Percentiles rank a stretch among this genome's conserved stretches.
These are phyloP conservation scores for Bagarius yarrelli DNA, from an alignment of 2,113 vertebrate genomes.

Conservation along the genomic window DNA sequence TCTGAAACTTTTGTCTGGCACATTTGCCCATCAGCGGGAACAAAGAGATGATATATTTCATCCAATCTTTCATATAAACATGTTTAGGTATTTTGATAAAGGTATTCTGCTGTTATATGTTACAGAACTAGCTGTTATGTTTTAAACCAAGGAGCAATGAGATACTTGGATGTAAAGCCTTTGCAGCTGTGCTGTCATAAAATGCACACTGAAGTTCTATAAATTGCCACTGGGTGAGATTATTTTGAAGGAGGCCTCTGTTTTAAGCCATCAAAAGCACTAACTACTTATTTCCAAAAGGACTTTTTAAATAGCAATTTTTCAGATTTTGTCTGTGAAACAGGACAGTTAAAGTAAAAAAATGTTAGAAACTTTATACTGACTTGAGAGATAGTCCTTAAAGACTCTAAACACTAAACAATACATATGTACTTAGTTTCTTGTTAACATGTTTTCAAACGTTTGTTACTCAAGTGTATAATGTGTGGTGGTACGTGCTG, in stretches of 20 bases:
- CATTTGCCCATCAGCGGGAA: constrained; percentile 56
- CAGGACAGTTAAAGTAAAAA: constrained; percentile 73
- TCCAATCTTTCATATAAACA: too few relatives aligned
- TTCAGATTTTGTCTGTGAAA: constrained; percentile 88
- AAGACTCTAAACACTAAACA: constrained; percentile 95
- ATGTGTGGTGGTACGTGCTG: constrained; percentile 82
- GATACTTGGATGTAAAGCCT: constrained; percentile 83
- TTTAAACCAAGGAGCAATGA: constrained; percentile 75
- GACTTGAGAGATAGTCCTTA: constrained; percentile 77
- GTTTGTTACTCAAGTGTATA: constrained; percentile 79
- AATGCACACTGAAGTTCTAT: constrained; percentile 94
- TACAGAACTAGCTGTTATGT: constrained; percentile 92
- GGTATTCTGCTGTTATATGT: constrained; percentile 80
- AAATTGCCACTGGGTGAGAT: constrained; percentile 99
- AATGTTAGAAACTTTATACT: constrained; percentile 69
- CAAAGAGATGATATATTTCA: constrained; percentile 31
- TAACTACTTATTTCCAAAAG: constrained; percentile 82
- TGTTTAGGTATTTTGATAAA: too few relatives aligned
- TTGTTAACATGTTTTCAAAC: constrained; percentile 83
- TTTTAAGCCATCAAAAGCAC: constrained; percentile 98
- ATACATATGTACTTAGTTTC: constrained; percentile 81
- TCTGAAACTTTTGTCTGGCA: constrained; percentile 37
- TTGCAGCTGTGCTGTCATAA: constrained; percentile 90
- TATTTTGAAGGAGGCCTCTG: constrained; percentile 82
- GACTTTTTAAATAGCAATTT: constrained; percentile 77